These are phyloP conservation scores for Oligia strigilis DNA, from an alignment of 2,888 invertebrate species.

Conservation along the genomic window DNA sequence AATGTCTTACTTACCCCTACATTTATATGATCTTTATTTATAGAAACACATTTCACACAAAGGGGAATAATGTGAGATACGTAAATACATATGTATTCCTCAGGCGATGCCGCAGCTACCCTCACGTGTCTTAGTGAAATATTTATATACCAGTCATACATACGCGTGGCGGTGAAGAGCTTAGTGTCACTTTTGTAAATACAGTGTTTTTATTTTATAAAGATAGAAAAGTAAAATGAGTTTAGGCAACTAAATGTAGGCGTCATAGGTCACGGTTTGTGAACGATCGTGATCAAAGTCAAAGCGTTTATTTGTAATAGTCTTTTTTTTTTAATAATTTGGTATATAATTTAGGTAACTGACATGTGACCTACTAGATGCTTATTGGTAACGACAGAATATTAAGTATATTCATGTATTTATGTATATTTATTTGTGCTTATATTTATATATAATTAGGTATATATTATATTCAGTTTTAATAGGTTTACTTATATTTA, in stretches of 20 bases:
- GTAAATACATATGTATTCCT: constrained; percentile 32
- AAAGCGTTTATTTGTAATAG: not conserved
- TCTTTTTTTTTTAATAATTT: not conserved
- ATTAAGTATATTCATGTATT: not conserved
- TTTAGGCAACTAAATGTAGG: not conserved
- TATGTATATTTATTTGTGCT: too few species aligned
- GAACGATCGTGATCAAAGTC: not conserved
- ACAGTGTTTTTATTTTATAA: not conserved
- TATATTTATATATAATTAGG: too few species aligned
- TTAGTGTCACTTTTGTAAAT: constrained; percentile 12
- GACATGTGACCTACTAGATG: not conserved
- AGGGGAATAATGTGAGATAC: constrained; percentile 17
- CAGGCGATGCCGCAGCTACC: not conserved
- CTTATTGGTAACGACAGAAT: not conserved
- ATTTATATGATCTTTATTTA: constrained; percentile 7
- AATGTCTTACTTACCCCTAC: not conserved
- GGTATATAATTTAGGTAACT: not conserved
- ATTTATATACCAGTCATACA: constrained; percentile 22
- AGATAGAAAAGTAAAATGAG: not conserved
- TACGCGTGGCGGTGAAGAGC: not conserved
- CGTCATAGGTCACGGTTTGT: not conserved
- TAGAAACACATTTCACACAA: constrained; percentile 25
- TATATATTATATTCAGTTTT: too few species aligned
- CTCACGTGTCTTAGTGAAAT: constrained; percentile 33
- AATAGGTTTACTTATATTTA: too few species aligned